Conservation (phyloP, 1,140 invertebrate species). For the Apis laboriosa region DNA sequence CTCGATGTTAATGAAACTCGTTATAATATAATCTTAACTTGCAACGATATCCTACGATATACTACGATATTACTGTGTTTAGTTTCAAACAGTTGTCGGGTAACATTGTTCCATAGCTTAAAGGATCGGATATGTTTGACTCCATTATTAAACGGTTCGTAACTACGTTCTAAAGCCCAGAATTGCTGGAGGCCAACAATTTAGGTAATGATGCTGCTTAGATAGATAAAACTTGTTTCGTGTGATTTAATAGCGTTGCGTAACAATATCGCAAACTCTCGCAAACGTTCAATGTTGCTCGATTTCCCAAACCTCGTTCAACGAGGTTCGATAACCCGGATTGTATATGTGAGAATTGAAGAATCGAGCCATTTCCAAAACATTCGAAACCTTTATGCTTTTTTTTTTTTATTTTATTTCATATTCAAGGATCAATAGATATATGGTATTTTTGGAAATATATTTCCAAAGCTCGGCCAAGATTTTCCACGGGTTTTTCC, state of each 20-base stretch:
- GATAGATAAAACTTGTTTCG: not conserved
- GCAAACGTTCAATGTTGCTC: not conserved
- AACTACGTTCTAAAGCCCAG: not conserved
- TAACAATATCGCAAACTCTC: not conserved
- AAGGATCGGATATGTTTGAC: not conserved
- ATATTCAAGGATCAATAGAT: not conserved
- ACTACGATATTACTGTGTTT: not conserved
- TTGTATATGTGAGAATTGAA: not conserved
- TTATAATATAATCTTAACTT: too few relatives aligned
- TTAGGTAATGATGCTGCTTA: not conserved
- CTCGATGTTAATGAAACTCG: too few relatives aligned
- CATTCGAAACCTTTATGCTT: too few relatives aligned
- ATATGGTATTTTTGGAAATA: not conserved
- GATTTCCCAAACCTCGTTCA: not conserved
- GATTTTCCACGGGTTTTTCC: conserved; percentile 5
- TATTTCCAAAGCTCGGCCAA: conserved; percentile 27
- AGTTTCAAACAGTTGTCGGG: not conserved
- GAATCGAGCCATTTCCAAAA: not conserved
- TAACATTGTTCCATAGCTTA: not conserved
- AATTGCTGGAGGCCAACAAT: not conserved
- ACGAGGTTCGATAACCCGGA: not conserved
- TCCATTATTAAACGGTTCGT: not conserved
- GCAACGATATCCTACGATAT: not conserved
- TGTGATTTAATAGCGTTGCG: not conserved
- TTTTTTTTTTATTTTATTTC: too few relatives aligned